A percentile compares a stretch with the other conserved stretches of the same genome.
Evolutionary conservation across 2,888 invertebrate genomes (phyloP).

Genomic region (Aphidius colemani): DNA sequence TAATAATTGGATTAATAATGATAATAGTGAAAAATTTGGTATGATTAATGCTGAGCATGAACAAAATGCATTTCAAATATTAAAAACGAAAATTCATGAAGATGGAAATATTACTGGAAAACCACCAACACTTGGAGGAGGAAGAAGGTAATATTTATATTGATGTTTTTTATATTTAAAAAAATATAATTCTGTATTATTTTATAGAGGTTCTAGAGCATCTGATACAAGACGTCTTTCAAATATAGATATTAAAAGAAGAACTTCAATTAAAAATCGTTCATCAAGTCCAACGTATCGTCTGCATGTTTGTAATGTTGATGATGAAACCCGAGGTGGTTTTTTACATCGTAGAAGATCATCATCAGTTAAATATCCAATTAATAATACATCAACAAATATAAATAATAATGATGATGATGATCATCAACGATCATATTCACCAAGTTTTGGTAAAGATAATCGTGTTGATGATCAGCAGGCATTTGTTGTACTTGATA

Average conservation of each 20-base stretch:
- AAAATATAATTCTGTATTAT: no score
- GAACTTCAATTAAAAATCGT: constrained; percentile 47
- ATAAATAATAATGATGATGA: constrained; percentile 22
- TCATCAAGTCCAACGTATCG: constrained; percentile 58
- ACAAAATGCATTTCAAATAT: constrained; percentile 53
- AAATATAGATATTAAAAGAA: constrained; percentile 39
- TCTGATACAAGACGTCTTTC: constrained; percentile 41
- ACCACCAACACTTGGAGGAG: constrained; percentile 46
- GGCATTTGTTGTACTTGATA: constrained; percentile 51
- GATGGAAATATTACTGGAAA: constrained; percentile 47
- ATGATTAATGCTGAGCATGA: constrained; percentile 43
- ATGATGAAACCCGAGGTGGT: constrained; percentile 52
- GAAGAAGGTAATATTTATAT: constrained; percentile 44
- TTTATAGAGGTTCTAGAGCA: constrained; percentile 41
- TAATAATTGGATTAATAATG: constrained; percentile 49
- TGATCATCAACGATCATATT: constrained; percentile 45
- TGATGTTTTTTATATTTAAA: neutral
- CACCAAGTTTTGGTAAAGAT: constrained; percentile 50
- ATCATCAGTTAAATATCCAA: constrained; percentile 41
- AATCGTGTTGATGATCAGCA: constrained; percentile 36
- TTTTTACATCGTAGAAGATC: constrained; percentile 37
- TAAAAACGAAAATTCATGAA: constrained; percentile 50
- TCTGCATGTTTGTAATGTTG: constrained; percentile 57
- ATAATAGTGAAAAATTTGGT: constrained; percentile 48
- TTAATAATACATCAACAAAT: constrained; percentile 41